A percentile compares a stretch with the other conserved stretches of the same genome.
phyloP scores from a whole-genome alignment of 2,888 invertebrate genomes.

The Aleiodes testaceus region DNA sequence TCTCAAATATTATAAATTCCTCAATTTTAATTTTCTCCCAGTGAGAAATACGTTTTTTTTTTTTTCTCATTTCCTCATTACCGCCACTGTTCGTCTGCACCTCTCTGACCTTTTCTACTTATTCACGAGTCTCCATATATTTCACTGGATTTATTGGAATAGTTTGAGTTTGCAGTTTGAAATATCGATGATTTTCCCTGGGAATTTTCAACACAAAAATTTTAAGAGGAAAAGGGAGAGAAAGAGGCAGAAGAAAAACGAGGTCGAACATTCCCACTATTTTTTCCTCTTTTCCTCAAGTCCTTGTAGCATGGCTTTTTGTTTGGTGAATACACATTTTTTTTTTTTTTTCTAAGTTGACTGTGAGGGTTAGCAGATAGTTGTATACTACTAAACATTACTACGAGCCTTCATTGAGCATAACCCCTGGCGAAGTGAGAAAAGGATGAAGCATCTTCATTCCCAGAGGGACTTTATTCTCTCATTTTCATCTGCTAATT shows the following conservation, averaged over 20 bases:
- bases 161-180: slow-evolving; percentile 1
- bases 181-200: slow-evolving; percentile 12
- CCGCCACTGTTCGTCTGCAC: not conserved
- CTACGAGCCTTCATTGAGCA: slow-evolving; percentile 20
- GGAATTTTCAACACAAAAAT: not conserved
- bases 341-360: not conserved
- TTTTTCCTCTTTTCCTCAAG: not conserved
- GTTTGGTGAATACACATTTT: not conserved
- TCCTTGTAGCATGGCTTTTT: not conserved
- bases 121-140: not conserved
- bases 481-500: not conserved
- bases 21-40: not conserved
- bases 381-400: slow-evolving; percentile 1
- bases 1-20: not conserved
- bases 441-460: not conserved
- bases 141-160: slow-evolving; percentile 14
- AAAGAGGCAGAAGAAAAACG: not conserved
- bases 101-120: not conserved
- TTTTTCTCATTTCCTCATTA: slow-evolving; percentile 4
- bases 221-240: not conserved
- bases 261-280: not conserved
- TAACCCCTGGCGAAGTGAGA: slow-evolving; percentile 6
- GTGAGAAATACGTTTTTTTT: not conserved
- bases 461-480: slow-evolving; percentile 9
- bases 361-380: not conserved